Conservation (phyloP, 1,140 invertebrate species). For the Odontomachus brunneus region DNA sequence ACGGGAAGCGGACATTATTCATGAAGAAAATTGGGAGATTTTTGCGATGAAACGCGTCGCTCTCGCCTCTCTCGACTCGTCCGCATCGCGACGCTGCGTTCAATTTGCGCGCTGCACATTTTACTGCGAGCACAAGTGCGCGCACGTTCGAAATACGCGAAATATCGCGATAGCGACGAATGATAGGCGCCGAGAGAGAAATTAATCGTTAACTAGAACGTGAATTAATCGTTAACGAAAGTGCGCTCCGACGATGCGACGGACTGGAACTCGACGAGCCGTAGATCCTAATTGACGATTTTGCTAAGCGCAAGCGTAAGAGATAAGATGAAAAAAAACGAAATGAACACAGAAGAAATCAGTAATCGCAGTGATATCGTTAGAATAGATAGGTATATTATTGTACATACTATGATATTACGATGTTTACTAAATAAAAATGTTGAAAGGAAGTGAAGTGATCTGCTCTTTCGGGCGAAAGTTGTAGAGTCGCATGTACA, state of each 20-base stretch:
- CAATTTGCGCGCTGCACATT: slow-evolving; percentile 32
- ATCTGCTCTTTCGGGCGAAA: slow-evolving; percentile 42
- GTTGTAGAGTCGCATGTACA: slow-evolving; percentile 57
- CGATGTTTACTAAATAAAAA: slow-evolving; percentile 81
- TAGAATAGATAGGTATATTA: slow-evolving; percentile 80
- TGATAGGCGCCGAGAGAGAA: slow-evolving; percentile 28
- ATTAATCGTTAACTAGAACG: slow-evolving; percentile 29
- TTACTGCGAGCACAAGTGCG: slow-evolving; percentile 3
- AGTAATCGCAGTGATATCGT: slow-evolving; percentile 78
- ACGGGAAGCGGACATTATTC: not conserved
- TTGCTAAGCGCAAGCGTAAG: slow-evolving; percentile 44
- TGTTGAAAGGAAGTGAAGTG: slow-evolving; percentile 64
- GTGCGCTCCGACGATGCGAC: slow-evolving; percentile 27
- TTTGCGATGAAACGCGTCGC: not conserved
- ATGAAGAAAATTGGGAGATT: not conserved
- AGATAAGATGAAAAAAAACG: slow-evolving; percentile 14
- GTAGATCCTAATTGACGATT: slow-evolving; percentile 65
- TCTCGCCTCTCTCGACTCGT: slow-evolving; percentile 43
- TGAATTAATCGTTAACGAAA: slow-evolving; percentile 35
- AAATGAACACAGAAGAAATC: slow-evolving; percentile 59
- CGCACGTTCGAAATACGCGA: not conserved
- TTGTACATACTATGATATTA: slow-evolving; percentile 79
- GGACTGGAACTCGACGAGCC: slow-evolving; percentile 44
- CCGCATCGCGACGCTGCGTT: slow-evolving; percentile 1
- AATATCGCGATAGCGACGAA: slow-evolving; percentile 26